Evolutionary conservation across 2,888 invertebrate species (phyloP), one percentile per base, ranked within the genome.

Genomic region (Drosophila fulvimacula): DNA sequence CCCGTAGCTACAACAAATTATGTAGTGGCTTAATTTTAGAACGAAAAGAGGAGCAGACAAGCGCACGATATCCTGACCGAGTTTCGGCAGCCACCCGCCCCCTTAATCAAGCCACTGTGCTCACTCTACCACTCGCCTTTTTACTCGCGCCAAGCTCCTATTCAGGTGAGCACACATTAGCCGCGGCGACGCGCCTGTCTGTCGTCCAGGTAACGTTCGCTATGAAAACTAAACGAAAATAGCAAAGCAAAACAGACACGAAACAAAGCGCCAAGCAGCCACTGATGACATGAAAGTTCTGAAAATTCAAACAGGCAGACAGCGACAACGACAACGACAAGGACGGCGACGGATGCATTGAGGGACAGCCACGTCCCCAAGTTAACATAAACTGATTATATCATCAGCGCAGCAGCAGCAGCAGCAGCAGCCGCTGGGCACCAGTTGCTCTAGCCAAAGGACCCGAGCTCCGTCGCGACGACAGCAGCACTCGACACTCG

Each of bases 171-270:
- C 74, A 78, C 79, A 78, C 69, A 67, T 81, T 61, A 66, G 58
- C 15, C 41, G 58, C 62, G 51, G 65, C 71, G 58, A 69, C 62
- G 55, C 63, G 58, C 63, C 59, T 55, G 36, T 21, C 72, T 58
- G 85, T 86, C 69, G 82, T 81, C 84, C 89, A 70, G 83, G 90
- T 73, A 90, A 86, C 85, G 83, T 78, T 78, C 90, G 83, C 76
- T 83, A 86, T 88, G 81, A 86, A 86, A 90, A 90, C 90, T 76
- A 86, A 86, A 88, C 85, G 86, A 90, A 80, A 75, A 80, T 75
- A 79, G 64, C 78, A 73, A 56, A 73, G 69, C 73, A 74, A 75
- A 68, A 48, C 53, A 56, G 63, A 64, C 56, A 59, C 55, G 32
- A 68, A 81, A 87, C 69, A 78, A 81, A 69, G 85, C 61, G 52